These are phyloP conservation scores for Meriones unguiculatus DNA, from an alignment of 2,113 vertebrate genomes.

Conservation along the genomic window DNA sequence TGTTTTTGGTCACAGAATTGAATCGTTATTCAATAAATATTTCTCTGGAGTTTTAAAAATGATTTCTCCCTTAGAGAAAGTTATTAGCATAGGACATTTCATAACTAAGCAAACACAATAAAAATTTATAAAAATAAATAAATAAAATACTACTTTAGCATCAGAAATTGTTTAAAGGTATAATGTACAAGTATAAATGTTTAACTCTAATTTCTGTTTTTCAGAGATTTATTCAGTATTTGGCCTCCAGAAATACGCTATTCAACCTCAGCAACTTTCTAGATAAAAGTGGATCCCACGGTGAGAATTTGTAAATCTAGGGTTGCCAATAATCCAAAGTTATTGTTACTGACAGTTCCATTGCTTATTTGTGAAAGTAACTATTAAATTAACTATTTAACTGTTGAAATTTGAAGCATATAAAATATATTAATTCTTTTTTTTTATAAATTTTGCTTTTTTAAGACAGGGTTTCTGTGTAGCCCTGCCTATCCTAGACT, in stretches of 20 bases:
- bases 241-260: slow-evolving; percentile 99
- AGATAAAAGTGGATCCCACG: slow-evolving; percentile 99
- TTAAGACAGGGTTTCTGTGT: too few relatives aligned
- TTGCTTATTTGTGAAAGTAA: slow-evolving; percentile 2
- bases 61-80: not conserved
- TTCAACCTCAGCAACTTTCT: slow-evolving; percentile 99
- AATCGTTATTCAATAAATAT: slow-evolving; percentile 9
- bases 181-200: not conserved
- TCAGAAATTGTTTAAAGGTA: slow-evolving; percentile 9
- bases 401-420: not conserved
- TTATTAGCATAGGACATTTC: not conserved
- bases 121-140: not conserved
- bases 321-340: not conserved
- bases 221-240: slow-evolving; percentile 99
- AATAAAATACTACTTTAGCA: not conserved
- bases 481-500: too few relatives aligned
- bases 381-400: slow-evolving; percentile 38
- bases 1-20: slow-evolving; percentile 6
- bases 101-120: not conserved
- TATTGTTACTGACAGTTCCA: not conserved
- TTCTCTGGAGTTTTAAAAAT: not conserved
- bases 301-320: slow-evolving; percentile 86
- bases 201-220: slow-evolving; percentile 76
- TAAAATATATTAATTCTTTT: not conserved
- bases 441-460: too few relatives aligned